Evolutionary conservation across 2,797 vertebrate species (phyloP).

Genomic region (Anniella stebbinsi): DNA sequence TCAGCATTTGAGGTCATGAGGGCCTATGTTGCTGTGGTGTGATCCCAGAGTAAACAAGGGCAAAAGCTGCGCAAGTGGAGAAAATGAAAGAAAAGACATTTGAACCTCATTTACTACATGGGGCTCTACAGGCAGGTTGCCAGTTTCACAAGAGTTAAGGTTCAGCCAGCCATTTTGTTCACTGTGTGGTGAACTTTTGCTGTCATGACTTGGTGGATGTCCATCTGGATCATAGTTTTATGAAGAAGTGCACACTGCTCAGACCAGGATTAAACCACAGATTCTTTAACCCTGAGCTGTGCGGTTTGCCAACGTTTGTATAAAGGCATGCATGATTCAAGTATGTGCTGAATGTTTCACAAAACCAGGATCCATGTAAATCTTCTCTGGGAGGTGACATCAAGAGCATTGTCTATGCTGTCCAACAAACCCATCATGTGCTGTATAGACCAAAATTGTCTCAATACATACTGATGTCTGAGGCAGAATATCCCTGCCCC

Average conservation of each 20-base stretch:
- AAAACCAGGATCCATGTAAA: neutral
- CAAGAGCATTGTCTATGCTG: neutral
- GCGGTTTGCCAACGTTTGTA: neutral
- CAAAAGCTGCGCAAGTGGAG: neutral
- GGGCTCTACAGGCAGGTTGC: neutral
- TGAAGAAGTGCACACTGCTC: neutral
- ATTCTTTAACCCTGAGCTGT: neutral
- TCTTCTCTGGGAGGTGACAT: neutral
- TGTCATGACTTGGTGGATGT: neutral
- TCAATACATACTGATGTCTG: neutral
- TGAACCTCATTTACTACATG: neutral
- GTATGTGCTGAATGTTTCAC: neutral
- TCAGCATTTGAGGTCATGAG: neutral
- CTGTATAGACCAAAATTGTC: neutral
- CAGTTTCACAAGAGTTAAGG: neutral
- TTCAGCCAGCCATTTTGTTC: neutral
- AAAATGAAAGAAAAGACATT: conserved; percentile 6
- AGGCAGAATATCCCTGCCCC: neutral
- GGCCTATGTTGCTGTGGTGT: neutral
- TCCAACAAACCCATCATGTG: neutral
- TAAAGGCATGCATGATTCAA: neutral
- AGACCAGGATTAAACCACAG: neutral
- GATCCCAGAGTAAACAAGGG: neutral
- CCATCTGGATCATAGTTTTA: neutral
- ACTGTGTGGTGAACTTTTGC: neutral